Percentiles rank a stretch among this genome's conserved stretches.
Conservation (phyloP, 2,888 invertebrate species). For the Dryobotodes eremita region DNA sequence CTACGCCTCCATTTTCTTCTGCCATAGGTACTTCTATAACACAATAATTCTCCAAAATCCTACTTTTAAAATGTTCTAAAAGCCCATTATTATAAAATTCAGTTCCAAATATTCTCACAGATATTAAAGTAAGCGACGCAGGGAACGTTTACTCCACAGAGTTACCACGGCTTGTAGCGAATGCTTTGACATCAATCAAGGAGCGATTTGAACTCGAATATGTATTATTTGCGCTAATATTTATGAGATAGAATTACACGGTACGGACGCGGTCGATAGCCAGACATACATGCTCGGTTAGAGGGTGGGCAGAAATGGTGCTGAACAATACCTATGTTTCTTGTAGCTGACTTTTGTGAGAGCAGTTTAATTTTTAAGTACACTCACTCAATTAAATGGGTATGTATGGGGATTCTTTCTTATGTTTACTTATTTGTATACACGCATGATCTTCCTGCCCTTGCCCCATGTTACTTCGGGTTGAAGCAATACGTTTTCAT, state of each 20-base stretch:
- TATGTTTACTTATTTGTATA: neutral
- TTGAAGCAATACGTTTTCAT: neutral
- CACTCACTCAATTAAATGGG: neutral
- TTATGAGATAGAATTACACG: conserved; percentile 80
- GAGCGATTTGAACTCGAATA: conserved; percentile 72
- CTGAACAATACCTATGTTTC: conserved; percentile 15
- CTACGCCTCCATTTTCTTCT: neutral
- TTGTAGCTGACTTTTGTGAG: conserved; percentile 1
- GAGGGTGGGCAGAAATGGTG: conserved; percentile 39
- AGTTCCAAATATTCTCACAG: conserved; percentile 10
- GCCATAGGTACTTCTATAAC: neutral
- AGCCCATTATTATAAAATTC: neutral
- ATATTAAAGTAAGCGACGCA: conserved; percentile 26
- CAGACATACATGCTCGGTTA: conserved; percentile 37
- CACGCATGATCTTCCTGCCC: neutral
- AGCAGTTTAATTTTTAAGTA: conserved; percentile 6
- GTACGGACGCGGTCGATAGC: conserved; percentile 66
- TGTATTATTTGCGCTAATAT: conserved; percentile 79
- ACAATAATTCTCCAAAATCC: neutral
- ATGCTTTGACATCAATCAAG: conserved; percentile 76
- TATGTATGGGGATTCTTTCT: neutral
- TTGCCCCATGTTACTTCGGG: neutral
- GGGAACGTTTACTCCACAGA: conserved; percentile 17
- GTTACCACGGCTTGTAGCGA: conserved; percentile 55
- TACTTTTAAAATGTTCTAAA: neutral